A percentile compares a stretch with the other conserved stretches of the same genome.
These are phyloP conservation scores for Alexandromys fortis DNA, from an alignment of 2,113 vertebrate species.

Conservation along the genomic window DNA sequence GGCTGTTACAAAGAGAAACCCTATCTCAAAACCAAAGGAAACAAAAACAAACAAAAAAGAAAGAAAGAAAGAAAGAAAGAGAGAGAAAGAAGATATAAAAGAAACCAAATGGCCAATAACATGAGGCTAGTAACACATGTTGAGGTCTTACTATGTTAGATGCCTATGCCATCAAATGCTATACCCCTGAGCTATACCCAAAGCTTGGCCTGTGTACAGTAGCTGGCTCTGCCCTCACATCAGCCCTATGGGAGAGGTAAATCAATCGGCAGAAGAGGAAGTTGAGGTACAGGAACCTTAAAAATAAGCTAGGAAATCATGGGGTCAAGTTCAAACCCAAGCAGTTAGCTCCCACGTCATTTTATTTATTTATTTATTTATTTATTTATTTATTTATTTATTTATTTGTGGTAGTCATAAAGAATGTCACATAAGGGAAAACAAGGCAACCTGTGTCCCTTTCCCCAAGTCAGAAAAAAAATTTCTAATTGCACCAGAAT, in stretches of 20 bases:
- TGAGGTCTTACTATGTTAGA: not conserved
- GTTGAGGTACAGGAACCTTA: not conserved
- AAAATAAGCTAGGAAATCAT: not conserved
- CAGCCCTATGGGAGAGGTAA: not conserved
- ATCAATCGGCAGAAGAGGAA: slow-evolving; percentile 22
- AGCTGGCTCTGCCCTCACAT: not conserved
- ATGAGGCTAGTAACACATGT: not conserved
- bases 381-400: no score
- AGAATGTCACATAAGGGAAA: not conserved
- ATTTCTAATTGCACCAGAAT: slow-evolving; percentile 76
- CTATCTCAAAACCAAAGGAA: no score
- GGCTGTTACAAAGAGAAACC: not conserved
- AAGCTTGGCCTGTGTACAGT: not conserved
- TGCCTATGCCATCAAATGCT: not conserved
- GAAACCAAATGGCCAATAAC: not conserved
- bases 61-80: not conserved
- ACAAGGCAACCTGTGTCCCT: slow-evolving; percentile 28
- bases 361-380: not conserved
- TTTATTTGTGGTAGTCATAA: not conserved
- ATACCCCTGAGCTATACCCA: not conserved
- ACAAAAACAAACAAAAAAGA: not conserved
- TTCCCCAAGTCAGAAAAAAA: slow-evolving; percentile 72
- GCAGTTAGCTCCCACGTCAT: not conserved
- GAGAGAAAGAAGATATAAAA: not conserved
- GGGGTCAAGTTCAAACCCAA: not conserved